Evolutionary conservation across 2,888 invertebrate species (phyloP).

Genomic region (Rosalia funebris): DNA sequence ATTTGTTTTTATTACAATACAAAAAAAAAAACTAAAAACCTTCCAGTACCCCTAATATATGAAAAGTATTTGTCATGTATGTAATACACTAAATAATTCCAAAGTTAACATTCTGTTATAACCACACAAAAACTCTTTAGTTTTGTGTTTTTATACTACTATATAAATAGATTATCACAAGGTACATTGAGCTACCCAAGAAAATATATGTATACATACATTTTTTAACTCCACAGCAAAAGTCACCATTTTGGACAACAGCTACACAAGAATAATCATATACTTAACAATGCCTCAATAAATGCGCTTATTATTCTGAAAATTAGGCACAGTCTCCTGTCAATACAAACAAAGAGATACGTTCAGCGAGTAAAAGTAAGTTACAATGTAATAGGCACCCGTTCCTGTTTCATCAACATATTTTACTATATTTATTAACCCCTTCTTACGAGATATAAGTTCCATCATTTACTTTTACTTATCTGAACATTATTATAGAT

Average conservation of each 20-base stretch:
- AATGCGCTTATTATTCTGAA: slow-evolving; percentile 53
- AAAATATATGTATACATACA: slow-evolving; percentile 25
- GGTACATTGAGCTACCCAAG: slow-evolving; percentile 32
- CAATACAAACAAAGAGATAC: slow-evolving; percentile 47
- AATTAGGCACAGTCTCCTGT: slow-evolving; percentile 63
- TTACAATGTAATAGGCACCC: background rate
- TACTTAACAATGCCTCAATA: slow-evolving; percentile 27
- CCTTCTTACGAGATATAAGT: slow-evolving; percentile 1
- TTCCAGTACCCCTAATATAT: background rate
- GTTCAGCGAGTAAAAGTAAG: slow-evolving; percentile 23
- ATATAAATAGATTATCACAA: slow-evolving; percentile 31
- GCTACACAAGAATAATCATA: slow-evolving; percentile 22
- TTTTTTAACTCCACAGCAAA: slow-evolving; percentile 26
- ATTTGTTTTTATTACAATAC: too few species aligned
- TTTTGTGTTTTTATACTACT: too few species aligned
- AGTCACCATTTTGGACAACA: slow-evolving; percentile 31
- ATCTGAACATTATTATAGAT: slow-evolving; percentile 36
- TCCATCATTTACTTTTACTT: slow-evolving; percentile 22
- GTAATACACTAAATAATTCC: too few species aligned
- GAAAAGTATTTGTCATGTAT: too few species aligned
- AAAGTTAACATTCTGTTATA: too few species aligned
- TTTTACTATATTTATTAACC: background rate
- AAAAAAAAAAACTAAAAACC: background rate
- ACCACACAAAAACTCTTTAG: too few species aligned
- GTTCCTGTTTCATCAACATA: background rate